A percentile compares a stretch with the other conserved stretches of the same genome.
Evolutionary conservation across 2,888 invertebrate genomes (phyloP).

Genomic region (Agrotis puta): DNA sequence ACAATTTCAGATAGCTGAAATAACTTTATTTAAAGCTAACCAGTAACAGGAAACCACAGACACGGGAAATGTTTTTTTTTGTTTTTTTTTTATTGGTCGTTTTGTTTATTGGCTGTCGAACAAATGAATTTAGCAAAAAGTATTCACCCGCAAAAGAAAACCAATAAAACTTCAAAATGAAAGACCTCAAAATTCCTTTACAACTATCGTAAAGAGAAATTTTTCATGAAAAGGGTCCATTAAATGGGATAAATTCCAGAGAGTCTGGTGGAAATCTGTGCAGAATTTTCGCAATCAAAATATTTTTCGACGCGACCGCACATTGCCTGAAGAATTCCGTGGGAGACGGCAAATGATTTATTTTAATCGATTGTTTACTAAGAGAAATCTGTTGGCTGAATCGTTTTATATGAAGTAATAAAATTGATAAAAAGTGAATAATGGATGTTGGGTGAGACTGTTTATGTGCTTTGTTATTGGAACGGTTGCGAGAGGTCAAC

Average conservation of each 20-base stretch:
- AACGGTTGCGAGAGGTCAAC: slow-evolving; percentile 31
- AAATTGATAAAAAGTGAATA: slow-evolving; percentile 67
- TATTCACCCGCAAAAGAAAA: background rate
- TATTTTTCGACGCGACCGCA: slow-evolving; percentile 65
- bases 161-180: slow-evolving; percentile 23
- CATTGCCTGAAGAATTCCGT: slow-evolving; percentile 59
- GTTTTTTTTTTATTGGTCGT: background rate
- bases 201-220: slow-evolving; percentile 39
- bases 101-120: background rate
- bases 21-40: no score
- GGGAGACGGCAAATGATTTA: slow-evolving; percentile 59
- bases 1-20: no score
- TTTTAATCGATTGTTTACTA: slow-evolving; percentile 63
- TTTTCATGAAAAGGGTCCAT: slow-evolving; percentile 54
- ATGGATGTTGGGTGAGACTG: slow-evolving; percentile 38
- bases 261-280: slow-evolving; percentile 58
- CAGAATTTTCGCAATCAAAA: slow-evolving; percentile 70
- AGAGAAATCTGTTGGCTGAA: slow-evolving; percentile 69
- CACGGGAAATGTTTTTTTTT: no score
- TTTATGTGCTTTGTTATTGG: slow-evolving; percentile 53
- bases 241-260: slow-evolving; percentile 56
- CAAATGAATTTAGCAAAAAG: background rate
- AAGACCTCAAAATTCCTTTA: slow-evolving; percentile 23
- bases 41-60: no score
- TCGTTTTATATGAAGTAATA: slow-evolving; percentile 70